A percentile compares a stretch with the other conserved stretches of the same genome.
Evolutionary conservation across 2,888 invertebrate species (phyloP).

Genomic region (Metallyticus violacea): DNA sequence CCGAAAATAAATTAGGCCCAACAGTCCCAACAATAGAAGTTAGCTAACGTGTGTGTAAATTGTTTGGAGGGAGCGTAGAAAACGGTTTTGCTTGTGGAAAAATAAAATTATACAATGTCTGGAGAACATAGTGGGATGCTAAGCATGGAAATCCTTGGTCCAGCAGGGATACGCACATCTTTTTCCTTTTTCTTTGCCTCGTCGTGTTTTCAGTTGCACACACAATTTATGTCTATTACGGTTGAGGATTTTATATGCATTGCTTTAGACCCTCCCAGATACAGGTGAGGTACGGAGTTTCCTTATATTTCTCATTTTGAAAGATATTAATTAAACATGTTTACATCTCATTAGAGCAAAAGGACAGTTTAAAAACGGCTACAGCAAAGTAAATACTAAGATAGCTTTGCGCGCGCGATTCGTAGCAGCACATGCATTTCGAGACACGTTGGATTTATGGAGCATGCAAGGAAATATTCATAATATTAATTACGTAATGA

Average conservation of each 20-base stretch:
- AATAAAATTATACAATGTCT: not conserved
- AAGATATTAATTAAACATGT: slow-evolving; percentile 1
- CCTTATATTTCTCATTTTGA: not conserved
- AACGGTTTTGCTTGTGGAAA: not conserved
- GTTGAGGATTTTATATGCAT: not conserved
- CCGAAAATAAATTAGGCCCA: not conserved
- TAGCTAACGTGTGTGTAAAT: not conserved
- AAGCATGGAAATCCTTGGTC: no score
- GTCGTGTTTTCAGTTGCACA: not conserved
- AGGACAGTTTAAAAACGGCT: no score
- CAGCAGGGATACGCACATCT: not conserved
- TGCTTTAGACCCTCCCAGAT: not conserved
- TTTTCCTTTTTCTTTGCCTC: not conserved
- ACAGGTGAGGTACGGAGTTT: not conserved
- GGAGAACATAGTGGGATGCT: not conserved
- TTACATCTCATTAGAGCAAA: not conserved
- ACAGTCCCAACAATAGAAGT: not conserved
- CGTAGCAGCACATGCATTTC: no score
- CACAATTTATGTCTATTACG: not conserved
- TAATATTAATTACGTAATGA: no score
- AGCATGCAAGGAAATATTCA: no score
- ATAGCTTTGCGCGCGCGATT: no score
- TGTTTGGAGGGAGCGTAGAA: not conserved
- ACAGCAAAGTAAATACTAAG: not conserved
- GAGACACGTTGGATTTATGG: no score